Percentiles rank a stretch among this genome's conserved stretches.
Evolutionary conservation across 2,797 vertebrate species (phyloP).

Genomic region (Corythornis leucogaster): DNA sequence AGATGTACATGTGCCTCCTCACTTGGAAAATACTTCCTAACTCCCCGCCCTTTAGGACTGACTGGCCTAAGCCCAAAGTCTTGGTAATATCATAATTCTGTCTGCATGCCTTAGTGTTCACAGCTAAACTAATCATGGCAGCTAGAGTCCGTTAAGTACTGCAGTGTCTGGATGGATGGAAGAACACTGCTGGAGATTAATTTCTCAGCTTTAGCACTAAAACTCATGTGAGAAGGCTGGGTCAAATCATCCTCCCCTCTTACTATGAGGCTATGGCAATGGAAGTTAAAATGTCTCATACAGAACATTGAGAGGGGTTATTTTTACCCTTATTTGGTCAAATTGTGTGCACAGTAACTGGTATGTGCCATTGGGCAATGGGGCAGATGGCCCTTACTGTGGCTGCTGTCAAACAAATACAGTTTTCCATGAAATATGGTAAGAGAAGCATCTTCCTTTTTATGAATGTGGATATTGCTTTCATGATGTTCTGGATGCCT

Average conservation of each 20-base stretch:
- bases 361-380: neutral
- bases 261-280: neutral
- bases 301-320: neutral
- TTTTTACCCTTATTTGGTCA: neutral
- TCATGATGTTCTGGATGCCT: neutral
- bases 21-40: conserved; percentile 44
- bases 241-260: neutral
- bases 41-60: neutral
- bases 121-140: conserved; percentile 34
- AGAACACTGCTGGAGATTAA: neutral
- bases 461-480: neutral
- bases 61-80: conserved; percentile 46
- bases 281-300: neutral
- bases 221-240: neutral
- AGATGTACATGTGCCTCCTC: conserved; percentile 27
- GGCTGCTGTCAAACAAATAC: neutral
- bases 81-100: conserved; percentile 21
- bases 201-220: neutral
- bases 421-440: neutral
- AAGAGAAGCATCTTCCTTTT: neutral
- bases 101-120: conserved; percentile 39
- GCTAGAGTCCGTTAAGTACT: neutral
- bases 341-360: neutral
- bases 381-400: neutral
- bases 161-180: neutral